These are phyloP conservation scores for Phyto melanocephala DNA, from an alignment of 2,888 invertebrate genomes.

Conservation along the genomic window DNA sequence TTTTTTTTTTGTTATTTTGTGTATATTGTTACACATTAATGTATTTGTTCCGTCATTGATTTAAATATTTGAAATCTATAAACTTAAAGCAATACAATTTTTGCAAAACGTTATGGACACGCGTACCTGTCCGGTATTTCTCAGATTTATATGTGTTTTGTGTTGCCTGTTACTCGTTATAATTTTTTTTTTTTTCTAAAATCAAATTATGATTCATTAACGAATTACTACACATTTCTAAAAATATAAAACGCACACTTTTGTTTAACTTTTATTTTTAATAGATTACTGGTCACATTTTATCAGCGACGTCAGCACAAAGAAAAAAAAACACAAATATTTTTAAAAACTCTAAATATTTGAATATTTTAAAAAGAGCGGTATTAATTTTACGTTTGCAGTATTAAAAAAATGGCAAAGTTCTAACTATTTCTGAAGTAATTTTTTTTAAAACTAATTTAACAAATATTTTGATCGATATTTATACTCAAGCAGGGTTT, in stretches of 20 bases:
- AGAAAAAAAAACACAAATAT: not conserved
- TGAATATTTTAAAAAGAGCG: not conserved
- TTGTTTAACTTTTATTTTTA: not conserved
- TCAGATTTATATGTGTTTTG: not conserved
- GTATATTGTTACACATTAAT: not conserved
- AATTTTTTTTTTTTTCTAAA: not conserved
- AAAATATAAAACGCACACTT: not conserved
- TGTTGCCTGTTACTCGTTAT: not conserved
- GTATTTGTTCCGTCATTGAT: not conserved
- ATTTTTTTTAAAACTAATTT: no score
- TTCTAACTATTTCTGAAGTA: no score
- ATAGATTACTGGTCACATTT: slow-evolving; percentile 33
- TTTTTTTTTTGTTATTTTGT: not conserved
- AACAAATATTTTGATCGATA: no score
- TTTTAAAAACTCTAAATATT: not conserved
- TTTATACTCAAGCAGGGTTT: no score
- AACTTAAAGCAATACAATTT: no score
- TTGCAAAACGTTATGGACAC: no score
- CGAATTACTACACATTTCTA: not conserved
- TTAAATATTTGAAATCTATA: not conserved
- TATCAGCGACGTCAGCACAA: slow-evolving; percentile 15
- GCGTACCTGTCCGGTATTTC: not conserved
- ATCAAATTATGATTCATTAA: slow-evolving; percentile 13
- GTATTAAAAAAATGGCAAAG: no score
- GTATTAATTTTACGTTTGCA: not conserved